A percentile compares a stretch with the other conserved stretches of the same genome.
phyloP scores from a whole-genome alignment of 2,797 vertebrate species.

The Sorex maritimensis region DNA sequence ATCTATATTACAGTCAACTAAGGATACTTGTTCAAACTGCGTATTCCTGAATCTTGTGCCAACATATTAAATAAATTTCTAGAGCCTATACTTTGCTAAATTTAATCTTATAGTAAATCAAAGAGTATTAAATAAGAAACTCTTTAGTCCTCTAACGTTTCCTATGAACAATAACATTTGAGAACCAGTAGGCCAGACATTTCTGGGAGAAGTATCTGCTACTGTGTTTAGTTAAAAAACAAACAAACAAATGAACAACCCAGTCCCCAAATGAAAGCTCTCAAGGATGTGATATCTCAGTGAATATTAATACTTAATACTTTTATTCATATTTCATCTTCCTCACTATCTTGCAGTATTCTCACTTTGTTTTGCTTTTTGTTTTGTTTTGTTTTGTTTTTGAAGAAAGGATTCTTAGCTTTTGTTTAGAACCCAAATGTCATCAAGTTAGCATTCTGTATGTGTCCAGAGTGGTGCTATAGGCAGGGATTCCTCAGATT shows the following conservation, averaged over 20 bases:
- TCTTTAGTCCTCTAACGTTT: background rate
- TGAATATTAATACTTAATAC: slow-evolving; percentile 1
- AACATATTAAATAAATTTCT: background rate
- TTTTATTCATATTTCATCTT: background rate
- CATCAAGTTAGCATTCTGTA: background rate
- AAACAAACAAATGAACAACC: too few relatives aligned
- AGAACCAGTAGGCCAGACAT: background rate
- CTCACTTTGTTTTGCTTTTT: background rate
- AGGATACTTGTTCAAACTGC: background rate
- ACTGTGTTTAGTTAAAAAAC: background rate
- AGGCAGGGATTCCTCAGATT: background rate
- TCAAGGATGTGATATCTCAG: background rate
- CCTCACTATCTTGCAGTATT: background rate
- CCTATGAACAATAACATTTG: slow-evolving; percentile 23
- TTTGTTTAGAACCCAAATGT: background rate
- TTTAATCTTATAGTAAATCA: background rate
- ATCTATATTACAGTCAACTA: background rate
- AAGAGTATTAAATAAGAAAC: slow-evolving; percentile 4
- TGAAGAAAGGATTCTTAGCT: slow-evolving; percentile 24
- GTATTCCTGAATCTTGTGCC: background rate
- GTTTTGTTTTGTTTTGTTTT: background rate
- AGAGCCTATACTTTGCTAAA: background rate
- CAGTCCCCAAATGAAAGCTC: background rate
- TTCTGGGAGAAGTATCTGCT: background rate
- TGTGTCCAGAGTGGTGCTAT: background rate